phyloP scores from a whole-genome alignment of 2,888 invertebrate genomes.

The Acanthosepion pharaonis region DNA sequence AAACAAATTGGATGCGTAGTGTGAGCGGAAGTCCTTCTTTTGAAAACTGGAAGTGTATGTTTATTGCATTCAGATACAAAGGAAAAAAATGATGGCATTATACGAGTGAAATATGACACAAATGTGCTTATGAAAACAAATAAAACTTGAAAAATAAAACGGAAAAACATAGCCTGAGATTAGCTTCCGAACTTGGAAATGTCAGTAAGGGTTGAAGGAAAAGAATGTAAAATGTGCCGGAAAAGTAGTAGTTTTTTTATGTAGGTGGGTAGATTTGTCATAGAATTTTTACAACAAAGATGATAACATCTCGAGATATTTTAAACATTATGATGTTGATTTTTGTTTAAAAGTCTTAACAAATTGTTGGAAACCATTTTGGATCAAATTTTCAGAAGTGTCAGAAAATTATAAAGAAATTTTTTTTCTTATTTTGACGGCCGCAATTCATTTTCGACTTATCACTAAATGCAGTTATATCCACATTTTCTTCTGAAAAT shows the following conservation, averaged over 20 bases:
- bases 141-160: slow-evolving; percentile 24
- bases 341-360: too few species aligned
- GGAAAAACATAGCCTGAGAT: not conserved
- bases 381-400: too few species aligned
- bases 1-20: not conserved
- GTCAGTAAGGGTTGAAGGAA: too few species aligned
- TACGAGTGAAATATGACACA: slow-evolving; percentile 11
- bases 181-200: not conserved
- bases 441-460: too few species aligned
- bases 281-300: not conserved
- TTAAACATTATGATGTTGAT: too few species aligned
- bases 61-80: slow-evolving; percentile 17
- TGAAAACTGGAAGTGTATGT: not conserved
- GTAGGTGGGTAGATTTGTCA: not conserved
- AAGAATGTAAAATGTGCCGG: too few species aligned
- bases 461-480: too few species aligned
- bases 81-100: not conserved
- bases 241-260: not conserved
- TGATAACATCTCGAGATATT: too few species aligned
- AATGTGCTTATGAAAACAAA: not conserved
- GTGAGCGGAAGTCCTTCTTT: not conserved
- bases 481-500: too few species aligned
- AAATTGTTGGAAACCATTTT: too few species aligned
- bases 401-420: too few species aligned
- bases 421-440: too few species aligned